Evolutionary conservation across 2,888 invertebrate species (phyloP).

Genomic region (Mactromeris polynyma): DNA sequence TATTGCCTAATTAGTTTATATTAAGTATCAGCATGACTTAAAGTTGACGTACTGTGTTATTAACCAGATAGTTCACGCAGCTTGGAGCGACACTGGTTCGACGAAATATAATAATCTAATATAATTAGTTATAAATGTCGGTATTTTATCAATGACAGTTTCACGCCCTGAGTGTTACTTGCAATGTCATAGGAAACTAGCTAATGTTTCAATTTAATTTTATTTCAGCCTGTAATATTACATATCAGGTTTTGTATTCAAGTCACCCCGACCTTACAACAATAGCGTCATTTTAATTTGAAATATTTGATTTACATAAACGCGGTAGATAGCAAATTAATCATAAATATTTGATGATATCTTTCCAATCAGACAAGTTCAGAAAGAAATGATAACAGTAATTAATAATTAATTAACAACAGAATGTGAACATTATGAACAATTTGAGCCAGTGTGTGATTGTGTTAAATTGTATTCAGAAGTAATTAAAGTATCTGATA

Average conservation of each 20-base stretch:
- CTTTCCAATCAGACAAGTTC: background rate
- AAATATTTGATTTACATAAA: background rate
- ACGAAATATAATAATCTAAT: background rate
- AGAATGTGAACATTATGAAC: background rate
- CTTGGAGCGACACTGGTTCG: background rate
- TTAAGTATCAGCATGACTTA: background rate
- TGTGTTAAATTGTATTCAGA: too few species aligned
- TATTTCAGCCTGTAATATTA: background rate
- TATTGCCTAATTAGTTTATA: background rate
- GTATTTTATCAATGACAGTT: constrained; percentile 6
- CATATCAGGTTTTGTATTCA: background rate
- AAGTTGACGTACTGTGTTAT: background rate
- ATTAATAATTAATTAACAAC: background rate
- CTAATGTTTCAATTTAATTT: background rate
- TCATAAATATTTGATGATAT: background rate
- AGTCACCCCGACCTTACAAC: background rate
- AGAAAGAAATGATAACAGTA: background rate
- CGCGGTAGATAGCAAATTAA: background rate
- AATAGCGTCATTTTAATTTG: background rate
- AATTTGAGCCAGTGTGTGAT: background rate
- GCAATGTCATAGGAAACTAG: background rate
- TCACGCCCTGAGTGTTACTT: background rate
- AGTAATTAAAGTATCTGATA: too few species aligned
- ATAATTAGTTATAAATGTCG: background rate
- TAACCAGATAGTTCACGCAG: background rate